Evolutionary conservation across 2,113 vertebrate species (phyloP), one percentile per base, ranked within the genome.

Genomic region (Pardalotus punctatus): DNA sequence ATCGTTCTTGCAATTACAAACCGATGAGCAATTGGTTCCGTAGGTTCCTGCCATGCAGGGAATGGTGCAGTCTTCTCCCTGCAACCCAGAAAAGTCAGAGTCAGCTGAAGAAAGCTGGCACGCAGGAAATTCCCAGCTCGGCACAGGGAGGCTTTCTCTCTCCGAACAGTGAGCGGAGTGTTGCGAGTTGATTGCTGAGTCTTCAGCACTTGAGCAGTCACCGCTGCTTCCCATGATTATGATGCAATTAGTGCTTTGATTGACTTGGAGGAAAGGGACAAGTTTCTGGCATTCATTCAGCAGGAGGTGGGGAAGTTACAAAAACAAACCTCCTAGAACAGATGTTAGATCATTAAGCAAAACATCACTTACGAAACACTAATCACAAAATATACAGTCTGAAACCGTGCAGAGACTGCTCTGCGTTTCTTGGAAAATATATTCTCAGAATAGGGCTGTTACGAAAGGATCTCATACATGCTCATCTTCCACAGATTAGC

Each of bases 31-130:
- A 90, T 99, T 99, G 83, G 98, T 95, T 29, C 99, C 99, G 1
- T 98, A 99, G 71, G 99, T 98, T 70, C 99, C 99, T 14, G 97
- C 88, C 14, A 98, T 96, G 96, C 99, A 99, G 56, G 97, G 95
- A 22, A 98, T 70, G 6, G 98, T 98, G 79, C 99, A 99, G 97
- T 99, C 98, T 43, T 99, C 98, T 38, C 99, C 99, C 99, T 99
- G 97, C 90, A 88, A 96, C 54, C 31, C 86, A 81, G 35, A 77
- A 22, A 78, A 69, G 67, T 4, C 83, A 53, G 70, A 76, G 71
- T 96, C 88, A 96, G 89, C 79, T 76, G 22, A 64, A 81, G 86
- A 48, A 71, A 87, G 20, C 1, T 3, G 77, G 91, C 74, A 27
- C 27, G 62, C 74, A 90, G 95, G 87, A 94, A 96, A 94, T 47